A percentile compares a stretch with the other conserved stretches of the same genome.
Conservation (phyloP, 2,888 invertebrate species). For the Drosophila rubida region DNA sequence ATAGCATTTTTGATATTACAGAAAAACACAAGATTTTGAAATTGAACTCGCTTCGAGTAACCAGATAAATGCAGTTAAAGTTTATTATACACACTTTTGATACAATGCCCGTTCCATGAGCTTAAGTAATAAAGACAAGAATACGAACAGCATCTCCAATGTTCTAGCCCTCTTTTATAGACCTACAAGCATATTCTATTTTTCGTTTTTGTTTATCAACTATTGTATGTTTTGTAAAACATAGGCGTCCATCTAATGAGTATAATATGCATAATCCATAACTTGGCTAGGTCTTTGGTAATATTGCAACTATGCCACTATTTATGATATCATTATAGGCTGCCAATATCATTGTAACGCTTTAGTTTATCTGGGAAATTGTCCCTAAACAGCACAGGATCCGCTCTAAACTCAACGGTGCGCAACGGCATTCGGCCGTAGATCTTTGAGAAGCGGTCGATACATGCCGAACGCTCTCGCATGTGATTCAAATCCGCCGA, state of each 20-base stretch:
- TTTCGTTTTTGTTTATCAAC: not conserved
- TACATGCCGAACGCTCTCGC: conserved; percentile 96
- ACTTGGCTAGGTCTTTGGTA: conserved; percentile 52
- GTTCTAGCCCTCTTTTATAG: not conserved
- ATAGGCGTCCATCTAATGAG: conserved; percentile 4
- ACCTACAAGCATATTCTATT: conserved; percentile 7
- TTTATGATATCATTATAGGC: conserved; percentile 81
- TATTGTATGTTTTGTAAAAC: conserved; percentile 9
- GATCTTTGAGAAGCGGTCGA: conserved; percentile 91
- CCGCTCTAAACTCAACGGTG: conserved; percentile 96
- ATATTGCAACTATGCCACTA: conserved; percentile 20
- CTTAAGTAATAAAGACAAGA: conserved; percentile 31
- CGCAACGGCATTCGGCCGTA: conserved; percentile 95
- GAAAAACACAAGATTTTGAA: not conserved
- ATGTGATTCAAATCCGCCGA: conserved; percentile 97
- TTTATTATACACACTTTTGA: conserved; percentile 25
- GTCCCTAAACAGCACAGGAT: conserved; percentile 96
- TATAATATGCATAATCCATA: conserved; percentile 5
- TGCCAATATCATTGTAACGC: conserved; percentile 94
- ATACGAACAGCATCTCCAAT: conserved; percentile 3
- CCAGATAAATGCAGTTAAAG: conserved; percentile 12
- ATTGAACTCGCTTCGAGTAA: conserved; percentile 1
- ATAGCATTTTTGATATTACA: conserved; percentile 34
- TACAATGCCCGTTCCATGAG: conserved; percentile 4
- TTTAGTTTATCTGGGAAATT: conserved; percentile 94